Evolutionary conservation across 2,888 invertebrate genomes (phyloP).

Genomic region (Drepana falcataria): DNA sequence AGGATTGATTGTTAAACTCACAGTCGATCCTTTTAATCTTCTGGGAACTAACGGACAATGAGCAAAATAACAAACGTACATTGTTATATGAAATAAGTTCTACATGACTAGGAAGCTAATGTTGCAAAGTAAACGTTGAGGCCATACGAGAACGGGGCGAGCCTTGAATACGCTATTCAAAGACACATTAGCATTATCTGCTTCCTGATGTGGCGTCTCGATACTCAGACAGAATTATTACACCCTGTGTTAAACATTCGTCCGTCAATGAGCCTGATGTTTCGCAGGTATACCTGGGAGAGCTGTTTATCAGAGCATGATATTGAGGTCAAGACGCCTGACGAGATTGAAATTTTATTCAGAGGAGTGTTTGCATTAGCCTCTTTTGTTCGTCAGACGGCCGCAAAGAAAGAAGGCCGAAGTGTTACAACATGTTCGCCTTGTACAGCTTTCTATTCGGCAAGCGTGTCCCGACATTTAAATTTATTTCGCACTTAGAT

Average conservation of each 20-base stretch:
- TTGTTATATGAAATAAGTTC: slow-evolving; percentile 25
- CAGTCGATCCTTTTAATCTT: not conserved
- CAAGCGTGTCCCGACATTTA: slow-evolving; percentile 74
- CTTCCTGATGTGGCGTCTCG: slow-evolving; percentile 65
- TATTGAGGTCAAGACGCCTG: slow-evolving; percentile 63
- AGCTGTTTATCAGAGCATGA: slow-evolving; percentile 58
- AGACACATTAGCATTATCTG: slow-evolving; percentile 71
- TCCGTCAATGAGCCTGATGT: slow-evolving; percentile 40
- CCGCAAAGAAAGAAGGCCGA: slow-evolving; percentile 71
- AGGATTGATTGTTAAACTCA: slow-evolving; percentile 4
- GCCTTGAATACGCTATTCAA: slow-evolving; percentile 74
- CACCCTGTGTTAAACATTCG: slow-evolving; percentile 34
- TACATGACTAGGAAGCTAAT: slow-evolving; percentile 53
- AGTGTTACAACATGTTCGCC: slow-evolving; percentile 72
- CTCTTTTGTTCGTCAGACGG: slow-evolving; percentile 63
- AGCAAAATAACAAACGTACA: slow-evolving; percentile 6
- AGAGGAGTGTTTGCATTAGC: slow-evolving; percentile 57
- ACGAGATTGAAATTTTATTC: slow-evolving; percentile 50
- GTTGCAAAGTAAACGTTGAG: slow-evolving; percentile 60
- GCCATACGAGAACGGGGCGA: slow-evolving; percentile 62
- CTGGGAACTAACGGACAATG: slow-evolving; percentile 1
- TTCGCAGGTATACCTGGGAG: slow-evolving; percentile 48
- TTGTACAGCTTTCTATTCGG: slow-evolving; percentile 75
- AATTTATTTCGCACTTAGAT: slow-evolving; percentile 73
- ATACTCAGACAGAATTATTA: slow-evolving; percentile 46